These are phyloP conservation scores for Sebastolobus altivelis DNA, from an alignment of 2,797 vertebrate species.

Conservation along the genomic window DNA sequence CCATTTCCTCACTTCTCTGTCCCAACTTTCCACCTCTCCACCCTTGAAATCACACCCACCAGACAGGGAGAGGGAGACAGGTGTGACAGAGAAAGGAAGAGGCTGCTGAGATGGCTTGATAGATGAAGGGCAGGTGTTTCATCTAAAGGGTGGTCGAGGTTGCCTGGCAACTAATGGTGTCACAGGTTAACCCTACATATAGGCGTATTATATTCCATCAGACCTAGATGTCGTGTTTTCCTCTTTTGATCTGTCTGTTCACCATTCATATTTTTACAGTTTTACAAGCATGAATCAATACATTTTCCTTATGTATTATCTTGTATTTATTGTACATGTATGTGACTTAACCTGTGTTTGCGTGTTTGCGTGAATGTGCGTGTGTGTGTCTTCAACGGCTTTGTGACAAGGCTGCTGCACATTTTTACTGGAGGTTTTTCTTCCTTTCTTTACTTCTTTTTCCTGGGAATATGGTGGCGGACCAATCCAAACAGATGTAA, in stretches of 20 bases:
- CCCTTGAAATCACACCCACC: slow-evolving; percentile 26
- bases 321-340: background rate
- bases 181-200: slow-evolving; percentile 49
- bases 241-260: slow-evolving; percentile 25
- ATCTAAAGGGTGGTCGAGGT: slow-evolving; percentile 47
- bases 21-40: slow-evolving; percentile 5
- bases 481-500: background rate
- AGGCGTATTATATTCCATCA: slow-evolving; percentile 31
- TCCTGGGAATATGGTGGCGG: background rate
- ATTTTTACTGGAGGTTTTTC: slow-evolving; percentile 2
- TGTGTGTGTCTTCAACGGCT: slow-evolving; percentile 21
- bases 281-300: background rate
- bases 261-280: background rate
- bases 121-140: slow-evolving; percentile 65
- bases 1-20: slow-evolving; percentile 5
- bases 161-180: slow-evolving; percentile 70
- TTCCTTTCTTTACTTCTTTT: background rate
- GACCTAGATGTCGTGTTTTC: slow-evolving; percentile 1
- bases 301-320: background rate
- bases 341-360: background rate
- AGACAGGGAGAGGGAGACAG: slow-evolving; percentile 30
- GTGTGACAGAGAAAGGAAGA: slow-evolving; percentile 45
- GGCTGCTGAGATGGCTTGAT: slow-evolving; percentile 38
- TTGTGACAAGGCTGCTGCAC: slow-evolving; percentile 9
- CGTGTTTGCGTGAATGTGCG: background rate